These are phyloP conservation scores for Lepidurus packardi DNA, from an alignment of 1,140 invertebrate genomes.

Conservation along the genomic window DNA sequence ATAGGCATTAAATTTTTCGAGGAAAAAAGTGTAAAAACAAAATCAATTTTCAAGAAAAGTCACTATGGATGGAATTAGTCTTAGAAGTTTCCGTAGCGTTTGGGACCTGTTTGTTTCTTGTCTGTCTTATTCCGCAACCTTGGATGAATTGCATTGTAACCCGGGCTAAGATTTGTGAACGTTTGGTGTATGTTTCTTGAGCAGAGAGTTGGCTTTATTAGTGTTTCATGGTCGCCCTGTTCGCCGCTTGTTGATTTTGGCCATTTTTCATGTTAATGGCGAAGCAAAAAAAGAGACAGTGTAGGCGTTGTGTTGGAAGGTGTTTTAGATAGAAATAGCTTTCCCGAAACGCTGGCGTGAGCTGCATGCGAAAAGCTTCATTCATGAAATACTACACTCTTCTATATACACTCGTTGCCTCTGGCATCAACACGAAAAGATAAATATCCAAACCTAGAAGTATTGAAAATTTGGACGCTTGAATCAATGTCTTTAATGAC, in stretches of 20 bases:
- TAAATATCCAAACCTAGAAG: no score
- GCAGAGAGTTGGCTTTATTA: background rate
- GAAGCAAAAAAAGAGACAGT: background rate
- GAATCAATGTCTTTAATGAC: no score
- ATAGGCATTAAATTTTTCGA: background rate
- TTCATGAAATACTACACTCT: background rate
- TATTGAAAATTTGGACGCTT: background rate
- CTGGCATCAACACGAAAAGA: background rate
- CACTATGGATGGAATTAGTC: background rate
- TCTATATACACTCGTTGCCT: background rate
- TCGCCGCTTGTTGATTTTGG: conserved; percentile 7
- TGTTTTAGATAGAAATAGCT: conserved; percentile 19
- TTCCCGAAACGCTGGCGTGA: background rate
- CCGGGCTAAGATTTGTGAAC: background rate
- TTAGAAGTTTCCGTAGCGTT: background rate
- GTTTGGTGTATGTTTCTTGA: conserved; percentile 5
- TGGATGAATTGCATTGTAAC: conserved; percentile 16
- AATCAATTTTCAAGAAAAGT: background rate
- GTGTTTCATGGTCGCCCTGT: conserved; percentile 9
- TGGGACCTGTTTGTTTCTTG: background rate
- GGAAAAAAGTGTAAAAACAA: background rate
- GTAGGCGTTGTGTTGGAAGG: conserved; percentile 20
- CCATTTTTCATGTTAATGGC: background rate
- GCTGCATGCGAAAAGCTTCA: conserved; percentile 2
- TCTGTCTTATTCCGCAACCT: background rate